Evolutionary conservation across 1,140 invertebrate genomes (phyloP), one percentile per base, ranked within the genome.

Genomic region (Ladona fulva): DNA sequence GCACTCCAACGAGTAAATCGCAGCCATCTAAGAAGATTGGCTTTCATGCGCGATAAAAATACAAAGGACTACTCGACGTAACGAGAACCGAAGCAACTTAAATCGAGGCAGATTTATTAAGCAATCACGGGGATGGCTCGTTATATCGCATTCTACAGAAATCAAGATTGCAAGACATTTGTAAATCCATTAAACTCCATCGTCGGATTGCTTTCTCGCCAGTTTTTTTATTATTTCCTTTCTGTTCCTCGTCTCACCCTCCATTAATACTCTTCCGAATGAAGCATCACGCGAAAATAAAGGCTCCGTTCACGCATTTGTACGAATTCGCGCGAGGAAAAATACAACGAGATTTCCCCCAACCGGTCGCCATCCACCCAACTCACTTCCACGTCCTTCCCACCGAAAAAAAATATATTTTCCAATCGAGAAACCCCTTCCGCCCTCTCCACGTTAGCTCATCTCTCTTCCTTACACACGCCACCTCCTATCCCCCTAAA

Each of bases 231-330:
- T 66, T 3, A 66, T 66, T 66, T 66, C n/a, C 1, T 66, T 66
- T 66, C n/a, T n/a, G n/a, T 52, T 52, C 10, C 44, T 52, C 10
- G 19, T 52, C 44, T n/a, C 44, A 52, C 10, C 44, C 44, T 19
- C 52, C 52, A 66, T 66, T 66, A 66, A 66, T 66, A 22, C 52
- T 66, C 52, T 66, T 66, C 52, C 52, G 52, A 66, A 66, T 66
- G 52, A 66, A 66, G n/a, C n/a, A 22, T 66, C 52, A 16, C 52
- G 52, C 52, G 52, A 16, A 22, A 22, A 66, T 66, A 66, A 66
- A 22, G 52, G 52, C 16, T 19, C 5, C n/a, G 52, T 66, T 66
- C 52, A 66, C 52, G n/a, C 52, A 66, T 66, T 12, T 22, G n/a
- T 5, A 19, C 10, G 19, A 52, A 10, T 52, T 52, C 44, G 10